Base-by-base conservation (phyloP, 64 coral and sea anemone genomes). In the Trachythela sp. region DNA sequence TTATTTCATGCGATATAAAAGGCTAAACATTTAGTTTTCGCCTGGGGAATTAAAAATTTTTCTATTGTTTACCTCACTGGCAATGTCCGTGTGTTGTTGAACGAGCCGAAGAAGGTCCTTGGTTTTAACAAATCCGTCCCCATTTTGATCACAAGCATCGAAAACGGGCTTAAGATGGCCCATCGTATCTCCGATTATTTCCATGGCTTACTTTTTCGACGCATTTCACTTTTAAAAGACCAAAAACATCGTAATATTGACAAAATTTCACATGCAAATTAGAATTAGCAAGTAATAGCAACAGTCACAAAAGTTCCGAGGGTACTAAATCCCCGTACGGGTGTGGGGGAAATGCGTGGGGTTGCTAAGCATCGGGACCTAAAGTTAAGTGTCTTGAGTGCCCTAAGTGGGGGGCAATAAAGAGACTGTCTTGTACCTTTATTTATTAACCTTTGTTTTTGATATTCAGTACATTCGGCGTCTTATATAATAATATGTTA, bases 71-170 rank as follows among this genome's bases (percentile, higher is more conserved):
- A 91, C 90, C 90, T 91, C 84, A 86, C 68, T 86, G n/a, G 77
- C 96, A 5, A 91, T 93, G 49, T 85, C 92, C 0, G 93, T 86
- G 86, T 95, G 93, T 37, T 92, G 87, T 84, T 99, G 89, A 83
- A 94, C 91, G 15, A 92, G 86, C 1, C 91, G 89, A 36, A 99
- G 64, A 36, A 99, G 89, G 89, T 99, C 96, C 29, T 93, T 91
- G 10, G 93, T 99, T 84, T 95, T 94, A 13, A 99, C 96, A 48
- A 99, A 99, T n/a, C 96, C 96, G 42, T 99, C 96, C 86, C 96
- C 96, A 91, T 99, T 99, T 95, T 93, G 83, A 56, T 99, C 96
- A 30, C 93, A 99, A 49, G 91, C 91, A 29, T 99, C 96, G 48
- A 99, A 95, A 33, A 99, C 86, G 54, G 94, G 86, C 92, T 99